phyloP scores from a whole-genome alignment of 2,888 invertebrate genomes.

The Amiota communis region DNA sequence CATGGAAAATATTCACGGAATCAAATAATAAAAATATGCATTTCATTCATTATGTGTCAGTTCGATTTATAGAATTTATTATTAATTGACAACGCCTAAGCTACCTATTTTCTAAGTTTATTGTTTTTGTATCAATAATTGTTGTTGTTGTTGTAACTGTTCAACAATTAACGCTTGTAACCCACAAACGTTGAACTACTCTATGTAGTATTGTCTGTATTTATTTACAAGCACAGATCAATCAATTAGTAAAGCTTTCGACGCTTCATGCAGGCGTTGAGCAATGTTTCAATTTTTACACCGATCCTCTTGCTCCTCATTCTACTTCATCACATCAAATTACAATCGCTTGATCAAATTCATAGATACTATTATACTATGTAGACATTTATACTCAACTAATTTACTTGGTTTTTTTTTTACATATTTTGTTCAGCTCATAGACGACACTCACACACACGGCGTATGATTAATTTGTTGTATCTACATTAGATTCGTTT shows the following conservation, averaged over 20 bases:
- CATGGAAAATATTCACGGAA: background rate
- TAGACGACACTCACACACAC: background rate
- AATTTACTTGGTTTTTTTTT: no score
- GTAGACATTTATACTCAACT: no score
- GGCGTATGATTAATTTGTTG: constrained; percentile 9
- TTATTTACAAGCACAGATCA: background rate
- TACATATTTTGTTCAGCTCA: background rate
- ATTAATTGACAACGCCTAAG: background rate
- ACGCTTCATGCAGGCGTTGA: background rate
- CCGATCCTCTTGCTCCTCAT: no score
- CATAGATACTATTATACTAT: background rate
- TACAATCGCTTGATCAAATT: background rate
- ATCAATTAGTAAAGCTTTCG: constrained; percentile 8
- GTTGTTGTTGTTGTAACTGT: background rate
- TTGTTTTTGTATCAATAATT: constrained; percentile 10
- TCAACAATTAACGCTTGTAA: constrained; percentile 8
- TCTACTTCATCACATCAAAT: background rate
- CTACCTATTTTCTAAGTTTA: background rate
- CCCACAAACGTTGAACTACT: constrained; percentile 1
- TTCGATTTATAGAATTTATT: background rate
- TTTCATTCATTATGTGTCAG: background rate
- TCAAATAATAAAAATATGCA: background rate
- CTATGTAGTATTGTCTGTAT: no score
- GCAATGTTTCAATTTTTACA: background rate
- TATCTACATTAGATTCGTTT: constrained; percentile 11